Evolutionary conservation across 2,888 invertebrate genomes (phyloP).

Genomic region (Hyposoter dolosus): DNA sequence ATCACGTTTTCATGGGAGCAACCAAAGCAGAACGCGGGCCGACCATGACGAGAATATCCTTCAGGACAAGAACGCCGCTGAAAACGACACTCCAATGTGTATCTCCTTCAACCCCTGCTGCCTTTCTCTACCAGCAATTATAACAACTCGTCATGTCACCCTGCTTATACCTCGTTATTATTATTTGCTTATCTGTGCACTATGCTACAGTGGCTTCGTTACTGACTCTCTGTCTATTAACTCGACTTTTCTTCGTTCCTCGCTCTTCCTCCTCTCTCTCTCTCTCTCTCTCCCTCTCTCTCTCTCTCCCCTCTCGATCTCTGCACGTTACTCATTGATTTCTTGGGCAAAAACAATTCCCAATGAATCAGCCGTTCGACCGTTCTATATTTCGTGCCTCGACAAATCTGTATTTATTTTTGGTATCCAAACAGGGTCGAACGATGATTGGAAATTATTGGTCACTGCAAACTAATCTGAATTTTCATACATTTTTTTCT

Average conservation of each 20-base stretch:
- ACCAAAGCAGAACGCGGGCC: neutral
- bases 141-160: slow-evolving; percentile 40
- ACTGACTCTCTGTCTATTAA: slow-evolving; percentile 47
- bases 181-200: slow-evolving; percentile 67
- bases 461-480: neutral
- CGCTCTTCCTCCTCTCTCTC: neutral
- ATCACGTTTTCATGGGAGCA: slow-evolving; percentile 56
- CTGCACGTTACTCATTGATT: no score
- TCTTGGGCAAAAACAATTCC: no score
- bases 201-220: slow-evolving; percentile 63
- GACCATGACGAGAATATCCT: slow-evolving; percentile 26
- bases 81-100: slow-evolving; percentile 19
- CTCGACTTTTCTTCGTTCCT: slow-evolving; percentile 30
- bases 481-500: neutral
- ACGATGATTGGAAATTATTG: neutral
- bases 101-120: slow-evolving; percentile 30
- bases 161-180: slow-evolving; percentile 61
- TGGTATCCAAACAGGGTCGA: neutral
- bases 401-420: neutral
- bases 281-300: no score
- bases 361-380: no score
- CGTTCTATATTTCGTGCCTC: neutral
- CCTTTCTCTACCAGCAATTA: slow-evolving; percentile 60
- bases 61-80: slow-evolving; percentile 31
- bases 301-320: no score